A percentile compares a stretch with the other conserved stretches of the same genome.
Conservation (phyloP, 2,113 vertebrate species). For the Glaucidium brasilianum region DNA sequence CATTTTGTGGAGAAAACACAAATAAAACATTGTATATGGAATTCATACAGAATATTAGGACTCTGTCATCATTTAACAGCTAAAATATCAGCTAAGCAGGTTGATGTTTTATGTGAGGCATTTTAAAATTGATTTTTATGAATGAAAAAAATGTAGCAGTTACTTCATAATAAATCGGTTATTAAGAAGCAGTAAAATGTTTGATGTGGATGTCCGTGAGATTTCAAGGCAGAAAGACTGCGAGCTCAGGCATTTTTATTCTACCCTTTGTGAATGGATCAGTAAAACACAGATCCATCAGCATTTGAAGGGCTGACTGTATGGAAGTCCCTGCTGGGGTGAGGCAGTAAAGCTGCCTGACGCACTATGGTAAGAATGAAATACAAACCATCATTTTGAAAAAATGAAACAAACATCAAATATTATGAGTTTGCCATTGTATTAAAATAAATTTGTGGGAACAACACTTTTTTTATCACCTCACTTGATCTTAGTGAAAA, state of each 20-base stretch:
- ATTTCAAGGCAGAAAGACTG: neutral
- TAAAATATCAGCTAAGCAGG: neutral
- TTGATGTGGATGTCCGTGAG: neutral
- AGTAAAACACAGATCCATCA: neutral
- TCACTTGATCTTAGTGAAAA: neutral
- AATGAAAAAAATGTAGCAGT: neutral
- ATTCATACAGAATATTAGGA: neutral
- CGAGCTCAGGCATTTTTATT: neutral
- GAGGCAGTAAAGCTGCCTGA: neutral
- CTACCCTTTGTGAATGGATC: neutral
- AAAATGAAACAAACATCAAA: neutral
- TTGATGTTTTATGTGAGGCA: neutral
- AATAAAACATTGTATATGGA: neutral
- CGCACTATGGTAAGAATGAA: neutral
- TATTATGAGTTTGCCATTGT: neutral
- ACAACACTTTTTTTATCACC: neutral
- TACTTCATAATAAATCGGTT: neutral
- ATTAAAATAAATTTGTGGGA: neutral
- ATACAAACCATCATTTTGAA: neutral
- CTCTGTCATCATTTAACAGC: neutral
- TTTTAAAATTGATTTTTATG: neutral
- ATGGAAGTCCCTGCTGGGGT: rapidly evolving
- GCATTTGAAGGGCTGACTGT: neutral
- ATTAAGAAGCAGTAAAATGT: neutral
- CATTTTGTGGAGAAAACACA: neutral